Evolutionary conservation across 2,888 invertebrate species (phyloP).

Genomic region (Heliconius sara): DNA sequence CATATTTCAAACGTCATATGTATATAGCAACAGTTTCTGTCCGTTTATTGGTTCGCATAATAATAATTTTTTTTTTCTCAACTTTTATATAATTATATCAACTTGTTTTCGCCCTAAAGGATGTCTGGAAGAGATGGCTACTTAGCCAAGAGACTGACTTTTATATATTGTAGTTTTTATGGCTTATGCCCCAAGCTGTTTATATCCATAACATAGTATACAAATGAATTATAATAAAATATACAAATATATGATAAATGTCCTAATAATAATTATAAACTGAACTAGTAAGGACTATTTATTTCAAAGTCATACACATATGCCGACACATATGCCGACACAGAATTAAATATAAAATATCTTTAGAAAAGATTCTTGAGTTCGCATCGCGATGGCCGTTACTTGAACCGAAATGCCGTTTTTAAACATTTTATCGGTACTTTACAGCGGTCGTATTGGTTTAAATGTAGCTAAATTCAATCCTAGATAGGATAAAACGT

Average conservation of each 20-base stretch:
- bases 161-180: too few relatives aligned
- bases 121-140: background rate
- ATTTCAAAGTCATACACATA: background rate
- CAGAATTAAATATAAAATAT: too few relatives aligned
- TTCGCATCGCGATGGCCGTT: background rate
- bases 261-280: too few relatives aligned
- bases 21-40: background rate
- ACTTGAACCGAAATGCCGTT: constrained; percentile 8
- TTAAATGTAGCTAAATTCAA: constrained; percentile 24
- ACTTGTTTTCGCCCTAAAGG: background rate
- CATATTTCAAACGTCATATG: background rate
- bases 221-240: too few relatives aligned
- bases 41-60: too few relatives aligned
- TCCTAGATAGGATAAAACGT: constrained; percentile 24
- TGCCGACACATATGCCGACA: too few relatives aligned
- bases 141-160: background rate
- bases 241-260: too few relatives aligned
- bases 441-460: constrained; percentile 2
- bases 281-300: background rate
- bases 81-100: background rate
- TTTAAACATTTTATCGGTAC: constrained; percentile 24
- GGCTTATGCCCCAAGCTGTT: too few relatives aligned
- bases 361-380: background rate
- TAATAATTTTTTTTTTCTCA: background rate
- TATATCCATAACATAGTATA: too few relatives aligned